phyloP scores from a whole-genome alignment of 1,140 invertebrate species.

The Scaptomyza montana region DNA sequence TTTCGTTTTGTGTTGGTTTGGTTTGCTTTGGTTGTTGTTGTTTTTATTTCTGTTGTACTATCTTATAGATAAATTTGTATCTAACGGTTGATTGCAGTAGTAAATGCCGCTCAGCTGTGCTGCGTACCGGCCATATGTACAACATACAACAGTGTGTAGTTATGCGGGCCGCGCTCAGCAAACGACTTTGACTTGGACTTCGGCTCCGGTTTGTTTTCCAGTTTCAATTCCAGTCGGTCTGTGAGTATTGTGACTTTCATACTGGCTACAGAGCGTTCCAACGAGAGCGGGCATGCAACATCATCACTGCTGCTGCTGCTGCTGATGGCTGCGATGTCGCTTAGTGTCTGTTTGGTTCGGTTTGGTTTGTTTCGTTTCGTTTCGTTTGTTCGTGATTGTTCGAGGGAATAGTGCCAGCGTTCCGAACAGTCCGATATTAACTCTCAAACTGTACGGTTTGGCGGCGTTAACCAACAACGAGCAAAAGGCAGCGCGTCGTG shows the following conservation, averaged over 20 bases:
- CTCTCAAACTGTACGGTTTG: slow-evolving; percentile 80
- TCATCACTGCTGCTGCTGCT: slow-evolving; percentile 4
- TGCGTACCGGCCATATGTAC: slow-evolving; percentile 46
- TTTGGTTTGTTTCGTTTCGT: not conserved
- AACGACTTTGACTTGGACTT: slow-evolving; percentile 14
- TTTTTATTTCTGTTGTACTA: slow-evolving; percentile 32
- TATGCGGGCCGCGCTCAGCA: slow-evolving; percentile 50
- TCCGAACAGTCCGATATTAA: slow-evolving; percentile 68
- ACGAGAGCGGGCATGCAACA: slow-evolving; percentile 51
- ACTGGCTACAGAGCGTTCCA: slow-evolving; percentile 42
- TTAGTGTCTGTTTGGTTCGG: not conserved
- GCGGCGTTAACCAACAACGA: slow-evolving; percentile 61
- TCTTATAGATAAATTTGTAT: slow-evolving; percentile 73
- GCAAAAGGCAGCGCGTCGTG: slow-evolving; percentile 61
- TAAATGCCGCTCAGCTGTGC: slow-evolving; percentile 76
- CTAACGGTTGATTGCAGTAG: slow-evolving; percentile 52
- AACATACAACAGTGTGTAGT: slow-evolving; percentile 7
- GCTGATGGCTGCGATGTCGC: slow-evolving; percentile 19
- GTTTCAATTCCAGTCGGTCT: slow-evolving; percentile 34
- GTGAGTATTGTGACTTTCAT: slow-evolving; percentile 25
- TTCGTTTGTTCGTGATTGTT: slow-evolving; percentile 28
- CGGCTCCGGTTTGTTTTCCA: slow-evolving; percentile 23
- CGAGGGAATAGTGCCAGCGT: slow-evolving; percentile 49
- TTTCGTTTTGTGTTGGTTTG: not conserved
- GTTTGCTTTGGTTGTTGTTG: not conserved